Base-by-base conservation (phyloP, 64 coral and sea anemone genomes). In the Pocillopora verrucosa region DNA sequence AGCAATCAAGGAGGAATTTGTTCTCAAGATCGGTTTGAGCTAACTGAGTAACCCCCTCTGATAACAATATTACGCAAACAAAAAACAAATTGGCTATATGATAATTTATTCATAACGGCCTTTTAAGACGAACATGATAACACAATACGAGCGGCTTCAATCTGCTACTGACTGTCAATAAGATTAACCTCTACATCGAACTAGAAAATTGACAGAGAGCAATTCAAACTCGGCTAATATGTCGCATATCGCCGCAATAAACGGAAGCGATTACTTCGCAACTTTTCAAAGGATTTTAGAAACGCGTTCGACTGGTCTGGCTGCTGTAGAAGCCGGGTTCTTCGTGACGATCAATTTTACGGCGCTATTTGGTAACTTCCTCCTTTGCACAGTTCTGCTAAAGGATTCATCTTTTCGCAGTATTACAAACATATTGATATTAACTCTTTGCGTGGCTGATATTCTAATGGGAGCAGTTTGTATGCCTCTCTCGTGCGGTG, bases 371-470 rank as follows among this genome's bases (percentile, higher is more conserved):
- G 92, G 92, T 37, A 94, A 94, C 63, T 24, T 72, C 36, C 59
- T 90, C 9, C 65, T 94, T 1, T 94, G 88, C 26, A 34, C 65
- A 3, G 73, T 89, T 11, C 58, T 90, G 58, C 63, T 90, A 14
- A 69, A 60, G 25, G 80, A 72, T 36, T 58, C 65, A 9, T 38
- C 73, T 58, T 68, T 89, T 74, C 79, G 58, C 41, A 94, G 70
- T 13, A 22, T 90, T 14, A 86, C 92, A 25, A 94, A 89, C 60
- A 73, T 94, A 12, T 78, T 94, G 14, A 86, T 94, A 38, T n/a
- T 89, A 10, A 59, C 68, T 22, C 79, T 94, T 0, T 88, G 87
- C 51, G 11, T 90, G 34, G 62, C 87, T 11, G 88, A 94, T 68
- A 90, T 90, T 17, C 1, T 86, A 6, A 94, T 94, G 92, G 88